Conservation (phyloP, 2,888 invertebrate species). For the Pandemis corylana region DNA sequence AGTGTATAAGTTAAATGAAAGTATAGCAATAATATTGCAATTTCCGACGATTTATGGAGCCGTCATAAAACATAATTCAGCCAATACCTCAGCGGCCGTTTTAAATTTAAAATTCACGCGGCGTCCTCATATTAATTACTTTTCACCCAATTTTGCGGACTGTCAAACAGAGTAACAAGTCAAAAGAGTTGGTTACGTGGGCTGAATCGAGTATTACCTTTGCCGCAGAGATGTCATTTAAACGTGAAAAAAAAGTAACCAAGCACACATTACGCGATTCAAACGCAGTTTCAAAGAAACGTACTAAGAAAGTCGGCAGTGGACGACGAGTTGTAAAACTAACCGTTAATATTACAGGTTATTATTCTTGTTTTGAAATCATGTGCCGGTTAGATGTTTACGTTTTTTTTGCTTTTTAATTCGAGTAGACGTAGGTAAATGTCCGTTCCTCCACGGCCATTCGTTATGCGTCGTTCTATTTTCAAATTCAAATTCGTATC, state of each 20-base stretch:
- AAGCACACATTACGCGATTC: conserved; percentile 32
- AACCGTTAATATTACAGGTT: background rate
- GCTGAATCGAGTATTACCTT: conserved; percentile 52
- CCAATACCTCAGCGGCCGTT: conserved; percentile 47
- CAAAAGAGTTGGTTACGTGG: conserved; percentile 58
- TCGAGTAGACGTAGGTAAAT: conserved; percentile 50
- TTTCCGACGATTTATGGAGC: conserved; percentile 42
- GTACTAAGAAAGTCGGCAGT: conserved; percentile 26
- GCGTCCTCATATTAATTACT: conserved; percentile 65
- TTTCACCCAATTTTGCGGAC: conserved; percentile 72
- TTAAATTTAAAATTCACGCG: conserved; percentile 48
- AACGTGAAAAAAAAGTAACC: background rate
- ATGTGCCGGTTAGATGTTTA: conserved; percentile 44
- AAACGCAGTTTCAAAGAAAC: background rate
- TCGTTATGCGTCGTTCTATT: conserved; percentile 57
- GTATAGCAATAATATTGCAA: conserved; percentile 12
- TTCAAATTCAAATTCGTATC: conserved; percentile 50
- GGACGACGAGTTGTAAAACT: conserved; percentile 21
- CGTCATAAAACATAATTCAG: conserved; percentile 51
- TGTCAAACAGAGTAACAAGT: conserved; percentile 69
- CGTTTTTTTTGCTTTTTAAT: conserved; percentile 48
- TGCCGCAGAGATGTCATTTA: conserved; percentile 30
- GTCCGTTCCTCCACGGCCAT: conserved; percentile 46
- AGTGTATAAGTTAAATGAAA: background rate
- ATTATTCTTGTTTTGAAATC: conserved; percentile 47